Evolutionary conservation across 2,888 invertebrate species (phyloP).

Genomic region (Xestia xanthographa): DNA sequence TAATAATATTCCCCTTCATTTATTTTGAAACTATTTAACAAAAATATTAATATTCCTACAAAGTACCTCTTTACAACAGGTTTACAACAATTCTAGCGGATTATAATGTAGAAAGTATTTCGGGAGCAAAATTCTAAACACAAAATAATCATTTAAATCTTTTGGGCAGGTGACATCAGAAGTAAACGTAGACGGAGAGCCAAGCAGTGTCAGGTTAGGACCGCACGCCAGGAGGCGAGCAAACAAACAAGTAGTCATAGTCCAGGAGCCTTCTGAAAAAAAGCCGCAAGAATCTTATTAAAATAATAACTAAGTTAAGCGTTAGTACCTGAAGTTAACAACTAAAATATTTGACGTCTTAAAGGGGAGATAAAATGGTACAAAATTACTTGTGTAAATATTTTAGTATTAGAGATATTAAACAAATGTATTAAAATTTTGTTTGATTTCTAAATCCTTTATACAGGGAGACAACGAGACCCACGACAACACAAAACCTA

Average conservation of each 20-base stretch:
- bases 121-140: neutral
- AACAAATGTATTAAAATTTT: neutral
- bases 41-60: too few species aligned
- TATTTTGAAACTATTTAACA: too few species aligned
- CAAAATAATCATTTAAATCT: constrained; percentile 12
- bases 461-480: too few species aligned
- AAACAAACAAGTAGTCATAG: constrained; percentile 74
- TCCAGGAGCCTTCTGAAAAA: constrained; percentile 68
- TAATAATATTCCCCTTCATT: too few species aligned
- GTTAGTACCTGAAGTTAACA: constrained; percentile 45
- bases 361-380: constrained; percentile 24
- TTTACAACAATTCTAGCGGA: neutral
- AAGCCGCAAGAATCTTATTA: constrained; percentile 49
- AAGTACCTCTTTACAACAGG: too few species aligned
- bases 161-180: constrained; percentile 71
- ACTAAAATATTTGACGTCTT: constrained; percentile 29
- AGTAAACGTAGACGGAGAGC: constrained; percentile 65
- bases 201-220: constrained; percentile 73
- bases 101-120: neutral
- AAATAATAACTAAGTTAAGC: constrained; percentile 34
- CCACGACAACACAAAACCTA: too few species aligned
- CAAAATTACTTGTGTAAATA: constrained; percentile 49
- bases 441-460: neutral
- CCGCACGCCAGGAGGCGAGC: constrained; percentile 80
- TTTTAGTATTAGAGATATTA: constrained; percentile 30